Evolutionary conservation across 2,888 invertebrate species (phyloP), one percentile per base, ranked within the genome.

Genomic region (Zygaena filipendulae): DNA sequence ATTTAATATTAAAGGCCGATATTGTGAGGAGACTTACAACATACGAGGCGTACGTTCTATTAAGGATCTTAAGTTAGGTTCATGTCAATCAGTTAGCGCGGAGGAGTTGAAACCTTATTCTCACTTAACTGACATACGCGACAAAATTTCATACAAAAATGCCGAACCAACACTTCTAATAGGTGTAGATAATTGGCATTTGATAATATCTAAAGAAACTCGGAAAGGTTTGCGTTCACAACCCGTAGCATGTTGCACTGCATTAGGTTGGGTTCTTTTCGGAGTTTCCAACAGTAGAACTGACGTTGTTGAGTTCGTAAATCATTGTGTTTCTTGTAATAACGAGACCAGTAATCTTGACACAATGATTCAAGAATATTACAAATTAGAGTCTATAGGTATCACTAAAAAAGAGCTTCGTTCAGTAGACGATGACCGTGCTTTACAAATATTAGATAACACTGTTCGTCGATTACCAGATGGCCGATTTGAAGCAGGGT

Each of bases 161-260:
- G 27, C 23, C 2, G 18, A 23, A 13, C 32, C 32, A 1, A 21
- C 10, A 2, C 7, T 35, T 7, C 13, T 35, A 3, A 30, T 32
- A 2, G 35, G 30, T 3, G 29, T 31, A 20, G 32, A 35, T 19
- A 35, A 35, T 23, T 35, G 32, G 32, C 21, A 25, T 1, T 10
- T 35, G 3, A 12, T 32, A 1, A 12, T 27, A 5, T 11, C 29
- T 3, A 3, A 10, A 4, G 13, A 26, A 21, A 10, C 22, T 1
- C 14, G 24, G 9, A n/a, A 3, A 14, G 35, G 35, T 1, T 2
- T 3, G 1, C 10, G 2, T 3, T 8, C 19, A 7, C 21, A 32
- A 11, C 35, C 35, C 4, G 25, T 27, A 1, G 32, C 32, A 7
- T 30, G 30, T 6, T 7, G 8, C 1, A 35, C 35, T 3, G 7